Evolutionary conservation across 2,113 vertebrate species (phyloP).

Genomic region (Cyprinus carpio): DNA sequence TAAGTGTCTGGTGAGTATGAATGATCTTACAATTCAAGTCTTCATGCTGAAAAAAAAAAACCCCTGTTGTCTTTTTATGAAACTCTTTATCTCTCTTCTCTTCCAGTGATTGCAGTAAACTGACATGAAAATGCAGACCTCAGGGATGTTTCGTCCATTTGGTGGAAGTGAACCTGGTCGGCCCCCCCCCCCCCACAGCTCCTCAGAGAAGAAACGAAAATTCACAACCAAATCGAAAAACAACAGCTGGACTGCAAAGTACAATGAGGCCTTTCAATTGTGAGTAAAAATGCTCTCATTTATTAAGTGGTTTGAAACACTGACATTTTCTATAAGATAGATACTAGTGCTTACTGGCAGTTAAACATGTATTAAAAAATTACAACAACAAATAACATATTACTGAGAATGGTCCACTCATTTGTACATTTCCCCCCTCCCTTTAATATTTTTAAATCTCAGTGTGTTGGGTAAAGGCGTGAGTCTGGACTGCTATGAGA

Average conservation of each 20-base stretch:
- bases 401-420: too few relatives aligned
- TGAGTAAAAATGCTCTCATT: conserved; percentile 67
- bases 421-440: too few relatives aligned
- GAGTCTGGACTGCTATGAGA: conserved; percentile 88
- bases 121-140: conserved; percentile 96
- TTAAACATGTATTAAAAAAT: background rate
- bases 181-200: conserved; percentile 91
- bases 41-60: background rate
- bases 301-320: background rate
- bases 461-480: conserved; percentile 89
- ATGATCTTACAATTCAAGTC: background rate
- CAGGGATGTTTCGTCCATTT: conserved; percentile 95
- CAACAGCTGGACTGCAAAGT: conserved; percentile 96
- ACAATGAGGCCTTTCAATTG: conserved; percentile 97
- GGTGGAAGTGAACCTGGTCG: conserved; percentile 92
- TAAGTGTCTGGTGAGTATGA: background rate
- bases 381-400: background rate
- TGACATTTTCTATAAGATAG: too few relatives aligned
- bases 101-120: conserved; percentile 90
- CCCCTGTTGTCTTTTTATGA: background rate
- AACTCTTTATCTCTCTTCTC: conserved; percentile 9
- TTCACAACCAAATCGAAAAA: conserved; percentile 99
- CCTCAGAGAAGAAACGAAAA: conserved; percentile 92
- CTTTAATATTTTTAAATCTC: conserved; percentile 4
- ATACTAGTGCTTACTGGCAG: background rate